Evolutionary conservation across 2,888 invertebrate species (phyloP), one percentile per base, ranked within the genome.

Genomic region (Lucinisca nassula): DNA sequence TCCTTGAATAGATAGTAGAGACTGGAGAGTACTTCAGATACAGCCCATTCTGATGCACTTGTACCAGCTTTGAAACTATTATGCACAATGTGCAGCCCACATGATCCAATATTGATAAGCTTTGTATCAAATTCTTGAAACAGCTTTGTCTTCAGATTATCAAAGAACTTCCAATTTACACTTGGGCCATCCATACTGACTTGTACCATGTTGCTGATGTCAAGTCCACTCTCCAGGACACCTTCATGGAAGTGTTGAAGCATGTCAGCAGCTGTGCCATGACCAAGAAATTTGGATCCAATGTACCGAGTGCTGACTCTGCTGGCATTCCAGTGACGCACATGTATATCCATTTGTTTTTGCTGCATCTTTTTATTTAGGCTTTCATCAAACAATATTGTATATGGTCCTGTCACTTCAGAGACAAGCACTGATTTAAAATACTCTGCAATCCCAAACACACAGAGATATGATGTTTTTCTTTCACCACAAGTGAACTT

Each of bases 1-100:
- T 95, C 91, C 77, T 95, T 92, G 74, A 95, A 95, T 8, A 95
- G 82, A 70, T 92, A 90, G 67, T 93, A 94, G n/a, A 91, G n/a
- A 55, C 91, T 86, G 30, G 82, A 76, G 32, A 95, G 88, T 77
- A 94, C 91, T 72, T 76, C 67, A 8, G 84, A 79, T 35, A 95
- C 32, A 17, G 70, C 76, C 90, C 90, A 91, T 72, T 58, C 81
- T 21, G 87, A 81, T 30, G 83, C 78, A 24, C 55, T 75, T 35
- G 55, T 67, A 6, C 88, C 89, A 30, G 82, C 38, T 73, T 91
- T 91, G 74, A 90, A 91, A n/a, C 74, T 70, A 55, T 91, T 92
- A 67, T 92, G 92, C n/a, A 92, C 79, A 30, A 81, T 85, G 70
- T 92, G 89, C 3, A 92, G 78, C 17, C 92, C 89, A 82, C 92